phyloP scores from a whole-genome alignment of 2,888 invertebrate genomes.

The Drosophila atroscutellata region DNA sequence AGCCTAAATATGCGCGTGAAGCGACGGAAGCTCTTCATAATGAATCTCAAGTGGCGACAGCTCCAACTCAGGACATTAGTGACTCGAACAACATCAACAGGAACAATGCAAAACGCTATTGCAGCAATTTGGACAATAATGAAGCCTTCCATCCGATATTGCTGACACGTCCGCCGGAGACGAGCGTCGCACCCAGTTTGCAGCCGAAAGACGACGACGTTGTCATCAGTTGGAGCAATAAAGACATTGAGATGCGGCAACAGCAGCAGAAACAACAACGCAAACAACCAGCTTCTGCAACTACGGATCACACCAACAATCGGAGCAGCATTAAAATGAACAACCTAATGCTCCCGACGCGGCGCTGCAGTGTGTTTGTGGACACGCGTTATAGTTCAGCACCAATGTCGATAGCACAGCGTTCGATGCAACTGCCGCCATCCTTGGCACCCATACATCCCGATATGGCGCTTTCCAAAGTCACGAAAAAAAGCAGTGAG shows the following conservation, averaged over 20 bases:
- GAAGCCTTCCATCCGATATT: conserved; percentile 61
- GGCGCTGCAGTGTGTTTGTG: conserved; percentile 64
- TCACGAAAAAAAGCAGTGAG: conserved; percentile 30
- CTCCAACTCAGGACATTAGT: neutral
- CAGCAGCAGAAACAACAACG: conserved; percentile 25
- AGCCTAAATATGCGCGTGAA: conserved; percentile 64
- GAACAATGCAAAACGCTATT: conserved; percentile 7
- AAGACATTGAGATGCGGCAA: conserved; percentile 22
- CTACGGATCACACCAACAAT: conserved; percentile 14
- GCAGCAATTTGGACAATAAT: conserved; percentile 17
- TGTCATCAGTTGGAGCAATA: conserved; percentile 35
- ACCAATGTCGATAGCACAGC: conserved; percentile 68
- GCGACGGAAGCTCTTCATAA: conserved; percentile 29
- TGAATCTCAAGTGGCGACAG: conserved; percentile 10
- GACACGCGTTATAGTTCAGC: conserved; percentile 65
- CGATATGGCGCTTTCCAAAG: conserved; percentile 38
- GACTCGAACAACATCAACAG: conserved; percentile 6
- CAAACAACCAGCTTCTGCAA: conserved; percentile 1
- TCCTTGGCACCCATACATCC: conserved; percentile 43
- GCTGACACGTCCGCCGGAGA: conserved; percentile 51
- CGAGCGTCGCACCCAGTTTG: conserved; percentile 30
- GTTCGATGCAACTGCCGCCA: conserved; percentile 57
- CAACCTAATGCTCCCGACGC: conserved; percentile 28
- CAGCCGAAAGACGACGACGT: conserved; percentile 9
- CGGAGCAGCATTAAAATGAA: conserved; percentile 23